Evolutionary conservation across 1,140 invertebrate genomes (phyloP).

Genomic region (Gryllus bimaculatus): DNA sequence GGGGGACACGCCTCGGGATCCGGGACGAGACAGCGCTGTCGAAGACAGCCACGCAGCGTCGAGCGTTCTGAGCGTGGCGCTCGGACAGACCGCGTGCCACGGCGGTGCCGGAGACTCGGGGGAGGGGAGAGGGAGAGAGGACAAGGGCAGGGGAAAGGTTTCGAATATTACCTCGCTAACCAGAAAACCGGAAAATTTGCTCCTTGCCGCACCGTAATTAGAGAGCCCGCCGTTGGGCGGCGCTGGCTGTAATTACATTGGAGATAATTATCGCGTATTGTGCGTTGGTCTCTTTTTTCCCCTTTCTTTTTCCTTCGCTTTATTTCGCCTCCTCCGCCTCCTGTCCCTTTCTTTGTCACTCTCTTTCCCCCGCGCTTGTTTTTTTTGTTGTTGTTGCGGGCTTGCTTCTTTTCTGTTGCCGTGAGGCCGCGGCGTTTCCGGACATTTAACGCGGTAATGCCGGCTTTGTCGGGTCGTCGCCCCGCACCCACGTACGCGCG

Average conservation of each 20-base stretch:
- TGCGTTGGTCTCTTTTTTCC: background rate
- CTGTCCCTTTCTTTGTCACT: background rate
- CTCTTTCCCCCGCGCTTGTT: too few relatives aligned
- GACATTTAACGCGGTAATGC: too few relatives aligned
- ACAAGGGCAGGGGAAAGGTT: background rate
- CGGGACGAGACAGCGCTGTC: background rate
- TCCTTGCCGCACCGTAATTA: background rate
- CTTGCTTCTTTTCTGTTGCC: too few relatives aligned
- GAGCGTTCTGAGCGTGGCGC: too few relatives aligned
- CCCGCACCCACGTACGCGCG: too few relatives aligned
- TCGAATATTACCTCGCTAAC: background rate
- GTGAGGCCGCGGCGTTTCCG: too few relatives aligned
- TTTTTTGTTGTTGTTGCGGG: too few relatives aligned
- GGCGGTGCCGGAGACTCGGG: too few relatives aligned
- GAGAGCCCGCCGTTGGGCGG: background rate
- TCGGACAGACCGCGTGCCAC: too few relatives aligned
- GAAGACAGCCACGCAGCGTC: too few relatives aligned
- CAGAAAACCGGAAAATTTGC: background rate
- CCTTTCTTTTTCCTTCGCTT: background rate
- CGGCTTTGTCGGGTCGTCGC: too few relatives aligned
- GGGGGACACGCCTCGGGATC: background rate
- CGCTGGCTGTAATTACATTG: background rate
- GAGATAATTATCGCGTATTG: background rate
- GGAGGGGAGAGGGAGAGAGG: background rate
- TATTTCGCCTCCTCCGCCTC: background rate